phyloP scores from a whole-genome alignment of 2,888 invertebrate species.

The Axea sp. region DNA sequence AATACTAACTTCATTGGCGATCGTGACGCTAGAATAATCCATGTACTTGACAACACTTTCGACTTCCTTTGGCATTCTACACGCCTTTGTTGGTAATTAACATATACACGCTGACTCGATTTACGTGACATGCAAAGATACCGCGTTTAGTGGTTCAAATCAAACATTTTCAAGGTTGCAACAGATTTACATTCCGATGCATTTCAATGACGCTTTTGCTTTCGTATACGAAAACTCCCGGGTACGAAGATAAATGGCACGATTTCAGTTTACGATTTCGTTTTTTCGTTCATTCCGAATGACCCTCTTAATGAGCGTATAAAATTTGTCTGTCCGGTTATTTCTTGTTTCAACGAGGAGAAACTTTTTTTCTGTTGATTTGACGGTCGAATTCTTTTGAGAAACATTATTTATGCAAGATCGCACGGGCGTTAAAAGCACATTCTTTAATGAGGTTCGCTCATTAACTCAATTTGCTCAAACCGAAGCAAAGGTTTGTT shows the following conservation, averaged over 20 bases:
- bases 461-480: too few relatives aligned
- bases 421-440: slow-evolving; percentile 21
- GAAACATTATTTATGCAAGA: slow-evolving; percentile 21
- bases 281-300: slow-evolving; percentile 21
- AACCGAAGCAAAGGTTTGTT: too few relatives aligned
- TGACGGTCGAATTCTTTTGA: slow-evolving; percentile 9
- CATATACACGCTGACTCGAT: slow-evolving; percentile 54
- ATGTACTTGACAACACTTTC: slow-evolving; percentile 55
- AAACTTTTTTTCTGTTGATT: slow-evolving; percentile 8
- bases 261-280: slow-evolving; percentile 1
- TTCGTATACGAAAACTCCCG: slow-evolving; percentile 10
- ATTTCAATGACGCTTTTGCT: slow-evolving; percentile 27
- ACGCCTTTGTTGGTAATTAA: slow-evolving; percentile 45
- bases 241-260: slow-evolving; percentile 29
- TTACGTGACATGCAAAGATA: slow-evolving; percentile 49
- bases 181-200: slow-evolving; percentile 35
- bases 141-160: slow-evolving; percentile 33
- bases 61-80: slow-evolving; percentile 49
- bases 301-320: slow-evolving; percentile 29
- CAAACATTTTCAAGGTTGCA: slow-evolving; percentile 43
- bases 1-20: slow-evolving; percentile 45
- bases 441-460: slow-evolving; percentile 12
- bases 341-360: slow-evolving; percentile 6
- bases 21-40: slow-evolving; percentile 52
- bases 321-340: slow-evolving; percentile 22